Evolutionary conservation across 2,888 invertebrate species (phyloP), one percentile per base, ranked within the genome.

Genomic region (Tinea trinotella): DNA sequence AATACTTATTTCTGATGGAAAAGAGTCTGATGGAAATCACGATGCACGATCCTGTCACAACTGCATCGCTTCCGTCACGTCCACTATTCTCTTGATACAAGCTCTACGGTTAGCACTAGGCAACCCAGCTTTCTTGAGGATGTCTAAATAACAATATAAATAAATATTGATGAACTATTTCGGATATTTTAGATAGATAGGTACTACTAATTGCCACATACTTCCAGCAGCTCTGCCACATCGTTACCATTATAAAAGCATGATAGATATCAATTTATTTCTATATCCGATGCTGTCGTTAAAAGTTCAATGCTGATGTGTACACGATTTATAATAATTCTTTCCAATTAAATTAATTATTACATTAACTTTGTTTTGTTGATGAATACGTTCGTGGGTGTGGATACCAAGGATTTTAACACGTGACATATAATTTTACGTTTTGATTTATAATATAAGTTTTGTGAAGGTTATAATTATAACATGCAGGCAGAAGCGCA

Each of bases 301-400:
- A 34, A 52, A 17, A 17, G 30, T 52, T 52, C 52, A 52, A 52
- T 52, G 52, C 17, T 35, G 30, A 30, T 15, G 4, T 34, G 22
- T 2, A n/a, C 52, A 52, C 52, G 52, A 52, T 18, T 15, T 34
- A 12, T 13, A 34, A 13, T 15, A 34, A 13, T 15, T 52, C 35
- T 52, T 52, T 34, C 34, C 52, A 52, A 52, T 52, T 52, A 52
- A 52, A 34, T 35, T 52, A 52, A 52, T 52, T 52, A 52, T 52
- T 52, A 52, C 34, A 34, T 52, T 50, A 18, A 48, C 24, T 52
- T 35, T 13, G 13, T 52, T 52, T 34, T 6, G 34, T 22, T 30
- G 34, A 52, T 34, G 35, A 52, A 52, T 35, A 10, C 9, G 4
- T 24, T 13, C 4, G 18, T 52, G 12, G 52, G 52, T 35, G 52